Evolutionary conservation across 2,888 invertebrate genomes (phyloP), one percentile per base, ranked within the genome.

Genomic region (Apamea monoglypha): DNA sequence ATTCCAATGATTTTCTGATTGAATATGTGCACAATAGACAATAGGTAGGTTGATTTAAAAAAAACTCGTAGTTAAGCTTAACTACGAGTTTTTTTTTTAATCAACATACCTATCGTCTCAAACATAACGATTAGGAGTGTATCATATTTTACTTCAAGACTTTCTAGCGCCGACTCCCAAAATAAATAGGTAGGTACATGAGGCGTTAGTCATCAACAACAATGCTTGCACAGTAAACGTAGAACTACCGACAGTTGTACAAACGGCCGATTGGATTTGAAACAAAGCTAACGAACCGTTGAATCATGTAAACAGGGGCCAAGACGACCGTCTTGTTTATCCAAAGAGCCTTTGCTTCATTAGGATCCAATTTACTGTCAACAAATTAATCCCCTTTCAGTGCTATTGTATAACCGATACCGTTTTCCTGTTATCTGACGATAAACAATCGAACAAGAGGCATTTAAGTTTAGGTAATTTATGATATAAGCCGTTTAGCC

Each of bases 231-330:
- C 84, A 83, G 82, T 78, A 77, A 83, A 83, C 76, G 70, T 80
- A 83, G 75, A 87, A 89, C 86, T 88, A 87, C 78, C 76, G 63
- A 68, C 85, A 86, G 87, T 88, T 82, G 89, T 90, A 88, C 89
- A 89, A 88, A 87, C 89, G 90, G 90, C 87, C 92, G 95, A 96
- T 97, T 95, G 95, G 94, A 95, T 96, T 95, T 94, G 96, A 95
- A 96, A 96, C 96, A 96, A 96, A 96, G 96, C 96, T 97, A 97
- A 97, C 96, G 96, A 97, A 97, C 96, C 96, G 95, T 92, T 92
- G 95, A 94, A 95, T 95, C 96, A 95, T 96, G 96, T 97, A 96
- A 96, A 96, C 96, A 96, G 94, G 93, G 94, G 94, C 90, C 95
- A 96, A 96, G 96, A 96, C 96, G 95, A 95, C 95, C 95, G 95